These are phyloP conservation scores for Urocolius indicus DNA, from an alignment of 2,113 vertebrate genomes.

Conservation along the genomic window DNA sequence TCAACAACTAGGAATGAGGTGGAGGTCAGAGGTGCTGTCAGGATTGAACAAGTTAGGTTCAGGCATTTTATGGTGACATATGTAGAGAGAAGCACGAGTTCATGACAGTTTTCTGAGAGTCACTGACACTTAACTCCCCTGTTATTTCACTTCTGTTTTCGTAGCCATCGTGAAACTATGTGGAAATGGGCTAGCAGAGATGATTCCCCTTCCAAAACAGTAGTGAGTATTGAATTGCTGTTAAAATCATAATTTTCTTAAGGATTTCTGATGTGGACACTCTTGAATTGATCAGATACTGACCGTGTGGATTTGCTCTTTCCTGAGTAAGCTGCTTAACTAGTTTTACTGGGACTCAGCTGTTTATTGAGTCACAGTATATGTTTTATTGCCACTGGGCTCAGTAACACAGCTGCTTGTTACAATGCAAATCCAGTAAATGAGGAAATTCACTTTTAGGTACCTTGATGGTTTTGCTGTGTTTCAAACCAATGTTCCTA, in stretches of 20 bases:
- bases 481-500: background rate
- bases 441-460: background rate
- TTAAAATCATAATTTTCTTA: background rate
- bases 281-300: background rate
- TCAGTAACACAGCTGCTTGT: background rate
- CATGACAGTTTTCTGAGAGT: background rate
- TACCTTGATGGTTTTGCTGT: background rate
- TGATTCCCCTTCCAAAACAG: conserved; percentile 74
- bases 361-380: background rate
- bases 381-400: background rate
- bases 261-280: background rate
- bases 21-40: background rate
- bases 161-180: conserved; percentile 74
- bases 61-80: background rate
- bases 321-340: background rate
- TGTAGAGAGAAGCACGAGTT: background rate
- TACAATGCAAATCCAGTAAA: background rate
- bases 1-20: background rate
- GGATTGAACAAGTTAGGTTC: background rate
- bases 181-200: conserved; percentile 86
- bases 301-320: background rate
- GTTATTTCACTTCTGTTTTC: background rate
- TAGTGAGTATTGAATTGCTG: conserved; percentile 75
- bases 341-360: background rate
- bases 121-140: background rate